phyloP scores from a whole-genome alignment of 1,140 invertebrate species.

The Steinernema khuongi region DNA sequence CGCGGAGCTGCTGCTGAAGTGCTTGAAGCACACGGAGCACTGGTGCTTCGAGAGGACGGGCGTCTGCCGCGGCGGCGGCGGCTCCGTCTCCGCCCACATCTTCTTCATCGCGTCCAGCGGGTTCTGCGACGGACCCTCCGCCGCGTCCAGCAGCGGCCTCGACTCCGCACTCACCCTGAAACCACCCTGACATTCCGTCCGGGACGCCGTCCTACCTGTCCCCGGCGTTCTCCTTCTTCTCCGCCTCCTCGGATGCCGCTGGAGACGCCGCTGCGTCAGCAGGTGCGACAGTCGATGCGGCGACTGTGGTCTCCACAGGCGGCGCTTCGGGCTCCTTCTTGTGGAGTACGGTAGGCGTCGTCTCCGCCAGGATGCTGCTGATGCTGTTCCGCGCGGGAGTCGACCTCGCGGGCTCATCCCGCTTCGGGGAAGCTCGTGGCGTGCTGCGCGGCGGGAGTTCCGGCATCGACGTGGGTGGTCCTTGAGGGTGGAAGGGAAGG shows the following conservation, averaged over 20 bases:
- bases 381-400: background rate
- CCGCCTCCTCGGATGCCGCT: constrained; percentile 9
- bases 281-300: constrained; percentile 7
- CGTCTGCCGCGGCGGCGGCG: constrained; percentile 40
- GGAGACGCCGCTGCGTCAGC: background rate
- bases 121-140: constrained; percentile 25
- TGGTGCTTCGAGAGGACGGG: constrained; percentile 71
- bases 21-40: constrained; percentile 91
- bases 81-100: constrained; percentile 55
- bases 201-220: no score
- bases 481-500: background rate
- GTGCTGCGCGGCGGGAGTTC: background rate
- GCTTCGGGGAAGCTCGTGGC: background rate
- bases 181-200: constrained; percentile 18
- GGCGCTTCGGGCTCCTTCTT: background rate
- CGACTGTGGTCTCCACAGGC: background rate
- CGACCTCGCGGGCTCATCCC: background rate
- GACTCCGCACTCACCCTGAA: constrained; percentile 9
- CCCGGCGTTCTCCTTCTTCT: constrained; percentile 23
- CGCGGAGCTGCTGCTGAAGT: constrained; percentile 90
- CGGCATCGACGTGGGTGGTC: background rate
- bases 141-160: background rate
- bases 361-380: constrained; percentile 15
- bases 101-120: constrained; percentile 52
- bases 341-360: background rate